Percentiles rank a stretch among this genome's conserved stretches.
Conservation (phyloP, 2,797 vertebrate species). For the Rhinogobio ventralis region DNA sequence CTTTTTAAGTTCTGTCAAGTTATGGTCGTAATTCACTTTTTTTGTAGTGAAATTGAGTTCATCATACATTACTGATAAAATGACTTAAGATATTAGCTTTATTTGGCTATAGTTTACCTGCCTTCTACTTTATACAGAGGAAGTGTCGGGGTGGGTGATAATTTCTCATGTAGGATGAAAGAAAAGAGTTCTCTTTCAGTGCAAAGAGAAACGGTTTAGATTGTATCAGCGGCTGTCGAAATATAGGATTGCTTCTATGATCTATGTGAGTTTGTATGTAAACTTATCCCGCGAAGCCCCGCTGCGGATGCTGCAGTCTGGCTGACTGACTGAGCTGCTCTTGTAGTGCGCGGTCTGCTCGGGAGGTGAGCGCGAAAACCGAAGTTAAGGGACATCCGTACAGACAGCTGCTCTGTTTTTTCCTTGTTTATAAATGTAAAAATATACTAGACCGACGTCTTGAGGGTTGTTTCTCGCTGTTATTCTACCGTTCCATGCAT, state of each 20-base stretch:
- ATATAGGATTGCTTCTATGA: neutral
- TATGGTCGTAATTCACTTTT: slow-evolving; percentile 15
- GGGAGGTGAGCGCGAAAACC: slow-evolving; percentile 10
- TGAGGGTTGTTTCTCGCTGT: neutral
- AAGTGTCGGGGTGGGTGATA: neutral
- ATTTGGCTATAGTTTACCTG: neutral
- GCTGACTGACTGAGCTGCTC: slow-evolving; percentile 11
- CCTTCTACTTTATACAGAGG: neutral
- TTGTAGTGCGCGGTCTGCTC: slow-evolving; percentile 11
- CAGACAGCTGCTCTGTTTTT: neutral
- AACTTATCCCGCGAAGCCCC: slow-evolving; percentile 29
- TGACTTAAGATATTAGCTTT: neutral
- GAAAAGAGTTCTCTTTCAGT: neutral
- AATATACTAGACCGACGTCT: neutral
- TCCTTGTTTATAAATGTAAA: neutral
- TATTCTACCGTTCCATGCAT: neutral
- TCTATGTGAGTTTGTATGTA: neutral
- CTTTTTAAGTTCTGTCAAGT: slow-evolving; percentile 35
- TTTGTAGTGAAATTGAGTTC: slow-evolving; percentile 19
- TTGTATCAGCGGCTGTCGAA: neutral
- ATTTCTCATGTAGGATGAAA: neutral
- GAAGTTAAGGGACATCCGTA: slow-evolving; percentile 19
- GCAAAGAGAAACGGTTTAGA: neutral
- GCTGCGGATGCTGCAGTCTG: slow-evolving; percentile 39
- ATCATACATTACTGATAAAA: slow-evolving; percentile 1